A percentile compares a stretch with the other conserved stretches of the same genome.
Evolutionary conservation across 2,888 invertebrate species (phyloP).

Genomic region (Napeogenes inachia): DNA sequence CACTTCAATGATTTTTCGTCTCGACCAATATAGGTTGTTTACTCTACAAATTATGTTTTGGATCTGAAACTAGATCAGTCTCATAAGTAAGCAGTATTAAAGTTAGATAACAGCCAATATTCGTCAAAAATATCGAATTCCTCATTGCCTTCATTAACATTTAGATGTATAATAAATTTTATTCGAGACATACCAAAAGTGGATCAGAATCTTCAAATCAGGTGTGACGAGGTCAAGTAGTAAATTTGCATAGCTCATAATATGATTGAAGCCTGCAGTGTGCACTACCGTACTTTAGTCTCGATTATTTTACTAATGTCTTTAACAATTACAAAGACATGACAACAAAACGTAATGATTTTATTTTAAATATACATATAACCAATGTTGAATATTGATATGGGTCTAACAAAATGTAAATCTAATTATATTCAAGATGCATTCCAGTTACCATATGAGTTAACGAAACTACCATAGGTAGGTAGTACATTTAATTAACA

Average conservation of each 20-base stretch:
- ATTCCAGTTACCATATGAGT: neutral
- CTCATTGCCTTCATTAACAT: conserved; percentile 69
- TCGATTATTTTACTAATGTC: conserved; percentile 34
- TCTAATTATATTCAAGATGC: neutral
- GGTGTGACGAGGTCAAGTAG: conserved; percentile 62
- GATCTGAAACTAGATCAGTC: conserved; percentile 68
- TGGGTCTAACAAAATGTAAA: neutral
- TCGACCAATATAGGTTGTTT: conserved; percentile 43
- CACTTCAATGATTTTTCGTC: conserved; percentile 32
- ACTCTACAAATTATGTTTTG: conserved; percentile 54
- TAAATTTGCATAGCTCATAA: conserved; percentile 61
- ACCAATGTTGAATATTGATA: neutral
- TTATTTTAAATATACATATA: too few species aligned
- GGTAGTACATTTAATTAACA: neutral
- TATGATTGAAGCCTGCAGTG: conserved; percentile 40
- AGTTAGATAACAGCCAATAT: conserved; percentile 50
- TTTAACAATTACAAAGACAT: neutral
- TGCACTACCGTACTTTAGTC: conserved; percentile 41
- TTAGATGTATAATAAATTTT: conserved; percentile 67
- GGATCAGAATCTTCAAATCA: conserved; percentile 63
- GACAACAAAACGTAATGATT: too few species aligned
- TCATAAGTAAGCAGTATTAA: conserved; percentile 49
- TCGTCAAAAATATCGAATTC: conserved; percentile 54
- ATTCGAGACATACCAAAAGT: conserved; percentile 64
- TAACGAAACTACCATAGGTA: neutral